Conservation (phyloP, 2,797 vertebrate genomes). For the Poeciliopsis gracilis region DNA sequence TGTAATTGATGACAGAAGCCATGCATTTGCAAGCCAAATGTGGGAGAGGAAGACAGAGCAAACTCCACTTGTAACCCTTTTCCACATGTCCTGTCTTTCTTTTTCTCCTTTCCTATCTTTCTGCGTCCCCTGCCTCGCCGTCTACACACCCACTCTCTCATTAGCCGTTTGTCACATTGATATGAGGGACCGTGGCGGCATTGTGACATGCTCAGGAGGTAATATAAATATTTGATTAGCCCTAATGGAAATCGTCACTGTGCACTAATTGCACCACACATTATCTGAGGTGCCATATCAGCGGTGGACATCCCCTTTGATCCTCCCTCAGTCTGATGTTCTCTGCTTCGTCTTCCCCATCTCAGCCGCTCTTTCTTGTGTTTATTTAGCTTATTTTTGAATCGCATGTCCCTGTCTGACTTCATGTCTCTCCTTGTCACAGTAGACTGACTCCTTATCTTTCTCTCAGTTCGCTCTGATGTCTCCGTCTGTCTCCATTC, state of each 20-base stretch:
- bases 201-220: conserved; percentile 93
- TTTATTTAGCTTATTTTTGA: conserved; percentile 65
- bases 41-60: conserved; percentile 77
- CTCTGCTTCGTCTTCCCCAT: conserved; percentile 48
- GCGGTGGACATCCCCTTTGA: conserved; percentile 85
- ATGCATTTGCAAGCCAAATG: conserved; percentile 96
- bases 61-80: conserved; percentile 66
- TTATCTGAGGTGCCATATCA: conserved; percentile 90
- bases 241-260: conserved; percentile 99
- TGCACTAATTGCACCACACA: conserved; percentile 95
- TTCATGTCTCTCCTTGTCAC: conserved; percentile 59
- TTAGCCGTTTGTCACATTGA: conserved; percentile 95
- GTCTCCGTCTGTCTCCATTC: conserved; percentile 27
- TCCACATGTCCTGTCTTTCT: conserved; percentile 21
- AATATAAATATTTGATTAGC: conserved; percentile 99
- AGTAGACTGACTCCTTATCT: conserved; percentile 52
- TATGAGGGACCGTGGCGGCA: conserved; percentile 79
- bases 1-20: conserved; percentile 90
- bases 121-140: conserved; percentile 35
- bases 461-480: conserved; percentile 24
- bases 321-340: conserved; percentile 54
- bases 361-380: conserved; percentile 44
- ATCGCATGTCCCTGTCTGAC: conserved; percentile 37
- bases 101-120: conserved; percentile 28
- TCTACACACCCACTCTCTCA: conserved; percentile 80